These are phyloP conservation scores for Ciconia maguari DNA, from an alignment of 2,113 vertebrate genomes.

Conservation along the genomic window DNA sequence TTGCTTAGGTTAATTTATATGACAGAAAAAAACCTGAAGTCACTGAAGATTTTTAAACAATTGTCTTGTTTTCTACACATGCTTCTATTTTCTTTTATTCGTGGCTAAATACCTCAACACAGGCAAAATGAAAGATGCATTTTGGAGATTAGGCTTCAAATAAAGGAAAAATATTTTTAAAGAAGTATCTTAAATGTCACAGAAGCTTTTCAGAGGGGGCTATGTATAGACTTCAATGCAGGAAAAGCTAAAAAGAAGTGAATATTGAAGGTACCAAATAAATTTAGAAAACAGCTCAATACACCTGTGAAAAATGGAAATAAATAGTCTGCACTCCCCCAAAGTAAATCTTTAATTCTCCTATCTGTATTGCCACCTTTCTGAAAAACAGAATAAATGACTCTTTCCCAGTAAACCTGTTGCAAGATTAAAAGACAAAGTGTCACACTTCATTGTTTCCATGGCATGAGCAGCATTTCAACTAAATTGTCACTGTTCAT, in stretches of 20 bases:
- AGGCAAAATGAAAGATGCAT: neutral
- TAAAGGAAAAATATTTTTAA: neutral
- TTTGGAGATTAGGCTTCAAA: neutral
- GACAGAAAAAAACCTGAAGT: neutral
- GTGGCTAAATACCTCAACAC: neutral
- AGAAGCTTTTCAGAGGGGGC: neutral
- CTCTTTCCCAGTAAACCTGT: neutral
- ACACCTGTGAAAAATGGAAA: neutral
- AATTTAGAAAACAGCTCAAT: neutral
- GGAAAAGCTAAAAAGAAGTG: neutral
- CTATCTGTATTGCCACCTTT: neutral
- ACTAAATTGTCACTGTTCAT: conserved; percentile 14
- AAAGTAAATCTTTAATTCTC: neutral
- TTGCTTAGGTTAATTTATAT: neutral
- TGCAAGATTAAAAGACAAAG: conserved; percentile 38
- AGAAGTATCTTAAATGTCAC: neutral
- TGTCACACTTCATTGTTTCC: conserved; percentile 34
- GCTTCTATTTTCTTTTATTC: neutral
- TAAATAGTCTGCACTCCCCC: neutral
- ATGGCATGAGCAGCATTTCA: conserved; percentile 37
- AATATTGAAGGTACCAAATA: neutral
- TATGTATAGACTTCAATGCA: neutral
- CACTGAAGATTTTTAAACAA: neutral
- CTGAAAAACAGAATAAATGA: neutral
- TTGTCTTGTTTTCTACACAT: neutral